Evolutionary conservation across 53 echinoderm and acorn worm genomes (phyloP), one percentile per base, ranked within the genome.

Genomic region (Holothuria leucospilota): DNA sequence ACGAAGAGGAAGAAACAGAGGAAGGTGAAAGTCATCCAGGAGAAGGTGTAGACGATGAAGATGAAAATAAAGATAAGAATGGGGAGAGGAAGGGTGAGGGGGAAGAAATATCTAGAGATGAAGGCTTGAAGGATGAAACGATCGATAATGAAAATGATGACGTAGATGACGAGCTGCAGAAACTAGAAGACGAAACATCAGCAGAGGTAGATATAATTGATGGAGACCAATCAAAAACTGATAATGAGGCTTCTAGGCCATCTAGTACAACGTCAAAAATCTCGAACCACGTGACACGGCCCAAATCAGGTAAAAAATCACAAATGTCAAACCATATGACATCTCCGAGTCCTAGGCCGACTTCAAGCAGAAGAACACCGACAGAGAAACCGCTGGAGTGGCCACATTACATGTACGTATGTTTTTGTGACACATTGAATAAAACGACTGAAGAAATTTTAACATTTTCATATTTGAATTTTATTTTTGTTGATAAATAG

Each of bases 311-410:
- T 49, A 51, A 52, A 84, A 42, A 20, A 6, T 28, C 72, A 39
- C 34, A 42, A 20, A 56, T 1, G 56, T 56, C 56, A 18, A 30
- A 82, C 59, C 84, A 95, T 15, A 41, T 75, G 56, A 84, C 83
- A 39, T 87, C 79, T 79, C 86, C 93, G n/a, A 85, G 85, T 38
- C 67, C 85, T 9, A 58, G 85, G 39, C 88, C 95, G 27, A 70
- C 84, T 9, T 77, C 87, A 74, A 87, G 87, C 29, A 81, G 65
- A 60, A 69, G 30, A 39, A 86, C 82, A 24, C 80, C 78, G 4
- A 91, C 89, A 14, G 93, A 96, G 34, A 96, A 89, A 52, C 82
- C 91, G 11, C 42, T 96, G 86, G 96, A 96, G 28, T 96, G 96
- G 96, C 96, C 96, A 1, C 69, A 96, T 83, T 87, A 87, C 60